Percentiles rank a stretch among this genome's conserved stretches.
Evolutionary conservation across 1,140 invertebrate species (phyloP).

Genomic region (Aphaenogaster rudis): DNA sequence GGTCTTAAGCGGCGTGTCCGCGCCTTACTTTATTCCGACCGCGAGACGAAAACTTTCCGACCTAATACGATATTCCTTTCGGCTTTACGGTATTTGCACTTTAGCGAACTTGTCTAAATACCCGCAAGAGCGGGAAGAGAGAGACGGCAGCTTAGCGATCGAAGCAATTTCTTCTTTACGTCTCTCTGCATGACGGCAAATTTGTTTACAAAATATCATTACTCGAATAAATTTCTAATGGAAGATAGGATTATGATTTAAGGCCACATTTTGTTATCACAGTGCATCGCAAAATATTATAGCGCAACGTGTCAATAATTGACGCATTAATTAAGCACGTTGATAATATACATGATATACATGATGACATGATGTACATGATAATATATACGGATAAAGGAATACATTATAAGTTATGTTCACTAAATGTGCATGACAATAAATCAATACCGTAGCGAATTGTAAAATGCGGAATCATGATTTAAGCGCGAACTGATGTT

Average conservation of each 20-base stretch:
- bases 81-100: slow-evolving; percentile 66
- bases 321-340: slow-evolving; percentile 23
- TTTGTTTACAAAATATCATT: neutral
- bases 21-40: neutral
- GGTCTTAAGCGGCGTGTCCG: slow-evolving; percentile 72
- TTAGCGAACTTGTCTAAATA: slow-evolving; percentile 73
- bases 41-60: slow-evolving; percentile 76
- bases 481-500: neutral
- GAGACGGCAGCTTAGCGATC: neutral
- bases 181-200: neutral
- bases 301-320: neutral
- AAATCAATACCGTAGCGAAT: neutral
- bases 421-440: slow-evolving; percentile 16
- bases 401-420: slow-evolving; percentile 29
- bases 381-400: slow-evolving; percentile 19
- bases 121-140: slow-evolving; percentile 33
- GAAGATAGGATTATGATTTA: neutral
- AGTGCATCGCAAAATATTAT: slow-evolving; percentile 12
- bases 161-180: neutral
- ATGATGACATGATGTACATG: slow-evolving; percentile 6
- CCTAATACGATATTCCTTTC: slow-evolving; percentile 75
- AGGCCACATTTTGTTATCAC: neutral
- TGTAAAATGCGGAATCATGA: neutral
- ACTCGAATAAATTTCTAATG: slow-evolving; percentile 4
- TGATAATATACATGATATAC: slow-evolving; percentile 24